Evolutionary conservation across 2,797 vertebrate genomes (phyloP).

Genomic region (Tadarida brasiliensis): DNA sequence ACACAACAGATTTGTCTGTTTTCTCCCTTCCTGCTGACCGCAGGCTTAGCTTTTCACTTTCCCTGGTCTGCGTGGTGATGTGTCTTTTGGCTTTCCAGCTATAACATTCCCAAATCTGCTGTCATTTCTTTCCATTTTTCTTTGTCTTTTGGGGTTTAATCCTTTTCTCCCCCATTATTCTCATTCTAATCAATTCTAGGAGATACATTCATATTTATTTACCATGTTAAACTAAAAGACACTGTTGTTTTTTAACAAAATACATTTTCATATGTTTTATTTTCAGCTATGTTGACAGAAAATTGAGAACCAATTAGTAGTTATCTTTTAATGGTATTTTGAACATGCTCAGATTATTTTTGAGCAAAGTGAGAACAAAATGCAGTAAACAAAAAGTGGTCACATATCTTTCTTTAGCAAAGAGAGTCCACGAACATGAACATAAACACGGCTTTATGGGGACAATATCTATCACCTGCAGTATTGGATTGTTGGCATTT

Average conservation of each 20-base stretch:
- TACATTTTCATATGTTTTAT: not conserved
- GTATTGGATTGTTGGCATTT: not conserved
- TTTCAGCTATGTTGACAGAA: not conserved
- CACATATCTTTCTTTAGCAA: not conserved
- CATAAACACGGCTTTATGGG: not conserved
- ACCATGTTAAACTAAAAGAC: not conserved
- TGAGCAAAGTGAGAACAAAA: constrained; percentile 14
- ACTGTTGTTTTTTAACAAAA: not conserved
- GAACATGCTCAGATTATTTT: not conserved
- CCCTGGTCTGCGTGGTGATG: not conserved
- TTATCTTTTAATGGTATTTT: not conserved
- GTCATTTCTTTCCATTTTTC: not conserved
- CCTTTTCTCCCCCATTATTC: fast-evolving
- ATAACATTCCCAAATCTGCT: not conserved
- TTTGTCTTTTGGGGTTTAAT: not conserved
- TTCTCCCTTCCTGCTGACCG: fast-evolving
- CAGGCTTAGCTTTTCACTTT: not conserved
- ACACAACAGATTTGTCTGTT: not conserved
- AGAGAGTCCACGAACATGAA: not conserved
- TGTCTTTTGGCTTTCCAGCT: not conserved
- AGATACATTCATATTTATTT: not conserved
- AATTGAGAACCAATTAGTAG: not conserved
- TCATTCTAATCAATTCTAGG: not conserved
- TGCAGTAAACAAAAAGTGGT: not conserved
- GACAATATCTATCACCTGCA: not conserved